A percentile compares a stretch with the other conserved stretches of the same genome.
Conservation (phyloP, 2,888 invertebrate genomes). For the Eupithecia subumbrata region DNA sequence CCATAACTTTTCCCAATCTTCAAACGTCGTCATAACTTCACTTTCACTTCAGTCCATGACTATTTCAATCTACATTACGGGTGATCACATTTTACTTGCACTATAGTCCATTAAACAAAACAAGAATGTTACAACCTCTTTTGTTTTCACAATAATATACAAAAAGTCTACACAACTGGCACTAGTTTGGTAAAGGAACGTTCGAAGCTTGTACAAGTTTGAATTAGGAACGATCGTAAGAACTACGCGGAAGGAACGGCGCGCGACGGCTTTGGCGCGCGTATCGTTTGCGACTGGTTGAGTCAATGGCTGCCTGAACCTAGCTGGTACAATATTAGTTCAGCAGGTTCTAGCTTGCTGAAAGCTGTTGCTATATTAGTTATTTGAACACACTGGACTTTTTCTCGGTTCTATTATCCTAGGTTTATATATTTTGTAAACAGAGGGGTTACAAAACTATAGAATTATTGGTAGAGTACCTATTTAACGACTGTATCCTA, state of each 20-base stretch:
- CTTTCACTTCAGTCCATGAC: slow-evolving; percentile 30
- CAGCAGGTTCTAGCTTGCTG: neutral
- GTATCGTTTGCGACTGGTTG: slow-evolving; percentile 25
- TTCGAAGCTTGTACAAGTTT: slow-evolving; percentile 7
- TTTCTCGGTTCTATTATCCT: neutral
- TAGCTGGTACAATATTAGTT: slow-evolving; percentile 3
- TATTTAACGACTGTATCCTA: neutral
- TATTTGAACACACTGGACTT: neutral
- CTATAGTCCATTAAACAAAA: neutral
- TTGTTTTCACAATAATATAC: neutral
- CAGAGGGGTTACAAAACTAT: neutral
- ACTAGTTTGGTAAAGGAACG: neutral
- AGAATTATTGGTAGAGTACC: neutral
- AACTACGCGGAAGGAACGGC: slow-evolving; percentile 13
- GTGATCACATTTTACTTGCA: neutral
- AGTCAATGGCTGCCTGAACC: slow-evolving; percentile 13
- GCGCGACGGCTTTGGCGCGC: slow-evolving; percentile 19
- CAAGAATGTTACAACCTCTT: neutral
- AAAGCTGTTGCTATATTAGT: neutral
- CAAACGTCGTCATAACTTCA: slow-evolving; percentile 33
- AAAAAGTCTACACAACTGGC: neutral
- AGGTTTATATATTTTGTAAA: neutral
- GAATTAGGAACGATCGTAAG: neutral
- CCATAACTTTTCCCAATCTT: slow-evolving; percentile 45
- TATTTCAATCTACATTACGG: slow-evolving; percentile 1